A percentile compares a stretch with the other conserved stretches of the same genome.
Evolutionary conservation across 2,113 vertebrate genomes (phyloP).

Genomic region (Chloroceryle aenea): DNA sequence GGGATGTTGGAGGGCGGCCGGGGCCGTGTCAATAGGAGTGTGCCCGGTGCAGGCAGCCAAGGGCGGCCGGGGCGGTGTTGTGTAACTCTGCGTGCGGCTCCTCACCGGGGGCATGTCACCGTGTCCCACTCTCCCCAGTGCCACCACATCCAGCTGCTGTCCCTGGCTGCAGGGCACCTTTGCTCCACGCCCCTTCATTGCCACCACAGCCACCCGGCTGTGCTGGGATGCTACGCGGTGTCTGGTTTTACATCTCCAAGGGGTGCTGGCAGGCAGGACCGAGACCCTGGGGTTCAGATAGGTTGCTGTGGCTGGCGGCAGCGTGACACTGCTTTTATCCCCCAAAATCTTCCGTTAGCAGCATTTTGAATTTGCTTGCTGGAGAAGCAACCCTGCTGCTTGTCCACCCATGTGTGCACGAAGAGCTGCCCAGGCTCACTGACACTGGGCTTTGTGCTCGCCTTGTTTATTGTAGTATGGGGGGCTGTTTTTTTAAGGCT

Average conservation of each 20-base stretch:
- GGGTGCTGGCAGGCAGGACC: neutral
- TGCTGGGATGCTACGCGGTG: rapidly evolving
- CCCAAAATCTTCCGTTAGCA: neutral
- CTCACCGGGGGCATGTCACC: neutral
- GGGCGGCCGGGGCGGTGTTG: neutral
- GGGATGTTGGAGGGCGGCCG: slow-evolving; percentile 24
- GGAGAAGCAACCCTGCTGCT: neutral
- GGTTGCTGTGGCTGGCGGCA: neutral
- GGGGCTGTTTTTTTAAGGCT: neutral
- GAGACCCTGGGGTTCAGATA: neutral
- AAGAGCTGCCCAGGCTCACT: rapidly evolving
- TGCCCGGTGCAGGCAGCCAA: neutral
- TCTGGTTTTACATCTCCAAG: neutral
- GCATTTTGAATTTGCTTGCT: neutral
- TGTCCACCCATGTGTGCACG: rapidly evolving
- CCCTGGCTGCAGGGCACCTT: neutral
- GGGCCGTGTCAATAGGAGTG: slow-evolving; percentile 28
- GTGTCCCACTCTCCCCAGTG: neutral
- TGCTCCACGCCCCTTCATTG: neutral
- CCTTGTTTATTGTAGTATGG: neutral
- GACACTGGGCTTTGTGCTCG: rapidly evolving
- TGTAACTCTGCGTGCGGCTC: neutral
- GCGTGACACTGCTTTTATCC: rapidly evolving
- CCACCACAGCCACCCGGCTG: rapidly evolving
- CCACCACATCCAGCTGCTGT: neutral